Conservation (phyloP, 1,140 invertebrate genomes). For the Musca vetustissima region DNA sequence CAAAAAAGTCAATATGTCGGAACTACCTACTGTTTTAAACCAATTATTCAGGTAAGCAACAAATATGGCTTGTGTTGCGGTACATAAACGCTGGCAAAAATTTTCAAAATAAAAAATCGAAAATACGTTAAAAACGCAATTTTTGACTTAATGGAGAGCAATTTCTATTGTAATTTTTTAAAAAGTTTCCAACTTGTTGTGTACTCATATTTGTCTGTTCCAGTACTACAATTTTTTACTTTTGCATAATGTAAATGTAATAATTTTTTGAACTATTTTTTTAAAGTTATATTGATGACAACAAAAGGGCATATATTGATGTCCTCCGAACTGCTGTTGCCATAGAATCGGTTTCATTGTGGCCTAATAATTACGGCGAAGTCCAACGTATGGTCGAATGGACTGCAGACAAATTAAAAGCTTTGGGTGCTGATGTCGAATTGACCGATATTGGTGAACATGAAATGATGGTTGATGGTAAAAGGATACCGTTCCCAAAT, state of each 20-base stretch:
- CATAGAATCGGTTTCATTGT: conserved; percentile 95
- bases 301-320: conserved; percentile 67
- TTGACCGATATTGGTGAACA: conserved; percentile 81
- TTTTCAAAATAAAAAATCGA: too few relatives aligned
- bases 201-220: too few relatives aligned
- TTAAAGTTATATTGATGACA: conserved; percentile 40
- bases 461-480: conserved; percentile 74
- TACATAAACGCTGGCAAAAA: too few relatives aligned
- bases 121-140: too few relatives aligned
- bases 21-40: conserved; percentile 37
- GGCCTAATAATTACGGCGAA: conserved; percentile 53
- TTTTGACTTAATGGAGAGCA: too few relatives aligned
- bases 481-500: conserved; percentile 78
- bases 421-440: conserved; percentile 74
- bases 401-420: conserved; percentile 72
- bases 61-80: not conserved
- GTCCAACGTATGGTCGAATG: conserved; percentile 71
- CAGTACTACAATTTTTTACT: too few relatives aligned
- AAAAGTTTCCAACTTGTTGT: too few relatives aligned
- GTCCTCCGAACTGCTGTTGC: conserved; percentile 84
- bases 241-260: too few relatives aligned
- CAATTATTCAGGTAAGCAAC: conserved; percentile 43
- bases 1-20: too few relatives aligned
- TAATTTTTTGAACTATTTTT: not conserved
- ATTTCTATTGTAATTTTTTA: too few relatives aligned